Conservation (phyloP, 2,888 invertebrate genomes). For the Agrochola lota region DNA sequence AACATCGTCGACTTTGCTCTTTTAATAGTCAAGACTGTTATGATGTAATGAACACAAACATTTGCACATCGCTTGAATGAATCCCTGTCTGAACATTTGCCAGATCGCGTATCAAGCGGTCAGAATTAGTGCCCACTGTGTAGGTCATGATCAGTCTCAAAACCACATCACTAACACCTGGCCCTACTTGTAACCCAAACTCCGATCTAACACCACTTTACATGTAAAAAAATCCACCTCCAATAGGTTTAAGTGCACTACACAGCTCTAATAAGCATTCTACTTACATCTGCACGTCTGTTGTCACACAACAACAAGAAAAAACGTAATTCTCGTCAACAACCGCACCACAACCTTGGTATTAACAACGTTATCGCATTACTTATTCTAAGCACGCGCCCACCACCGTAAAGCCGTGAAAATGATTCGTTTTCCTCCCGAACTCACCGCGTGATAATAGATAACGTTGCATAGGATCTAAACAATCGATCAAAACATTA, state of each 20-base stretch:
- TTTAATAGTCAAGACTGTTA: slow-evolving; percentile 54
- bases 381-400: slow-evolving; percentile 79
- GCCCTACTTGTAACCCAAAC: slow-evolving; percentile 48
- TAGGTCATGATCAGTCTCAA: slow-evolving; percentile 85
- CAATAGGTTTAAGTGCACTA: slow-evolving; percentile 38
- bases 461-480: slow-evolving; percentile 73
- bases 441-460: slow-evolving; percentile 74
- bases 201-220: slow-evolving; percentile 18
- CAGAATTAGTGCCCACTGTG: slow-evolving; percentile 81
- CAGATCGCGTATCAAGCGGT: slow-evolving; percentile 80
- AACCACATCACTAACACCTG: slow-evolving; percentile 73
- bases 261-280: slow-evolving; percentile 58
- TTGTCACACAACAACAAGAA: slow-evolving; percentile 60
- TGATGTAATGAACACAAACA: slow-evolving; percentile 71
- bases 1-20: slow-evolving; percentile 53
- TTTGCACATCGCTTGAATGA: slow-evolving; percentile 81
- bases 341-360: slow-evolving; percentile 69
- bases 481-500: slow-evolving; percentile 79
- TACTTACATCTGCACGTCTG: slow-evolving; percentile 55
- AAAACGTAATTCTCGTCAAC: slow-evolving; percentile 58
- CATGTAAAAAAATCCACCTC: slow-evolving; percentile 41
- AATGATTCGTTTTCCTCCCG: slow-evolving; percentile 82
- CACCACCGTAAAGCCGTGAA: slow-evolving; percentile 81
- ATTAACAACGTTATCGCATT: slow-evolving; percentile 79
- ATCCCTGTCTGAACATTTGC: slow-evolving; percentile 82